Conservation (phyloP, 2,113 vertebrate genomes). For the Xiphias gladius region DNA sequence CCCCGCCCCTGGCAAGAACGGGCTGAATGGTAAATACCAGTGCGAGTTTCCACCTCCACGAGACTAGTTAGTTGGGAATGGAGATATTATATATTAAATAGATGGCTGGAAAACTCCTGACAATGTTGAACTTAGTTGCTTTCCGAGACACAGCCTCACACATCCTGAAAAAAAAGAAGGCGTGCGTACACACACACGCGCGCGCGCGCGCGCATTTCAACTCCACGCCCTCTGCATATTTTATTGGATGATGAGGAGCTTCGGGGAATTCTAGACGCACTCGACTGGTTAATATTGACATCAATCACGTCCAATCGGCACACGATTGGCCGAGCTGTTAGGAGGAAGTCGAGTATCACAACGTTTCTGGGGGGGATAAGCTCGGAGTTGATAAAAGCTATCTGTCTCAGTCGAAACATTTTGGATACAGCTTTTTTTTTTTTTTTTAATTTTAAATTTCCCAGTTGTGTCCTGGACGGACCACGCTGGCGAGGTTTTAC, state of each 20-base stretch:
- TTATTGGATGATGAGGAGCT: conserved; percentile 53
- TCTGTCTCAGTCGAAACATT: conserved; percentile 53
- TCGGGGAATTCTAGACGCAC: not conserved
- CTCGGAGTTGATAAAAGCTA: conserved; percentile 73
- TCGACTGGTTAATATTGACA: conserved; percentile 63
- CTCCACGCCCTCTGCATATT: conserved; percentile 52
- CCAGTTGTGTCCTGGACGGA: conserved; percentile 37
- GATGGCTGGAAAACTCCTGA: not conserved
- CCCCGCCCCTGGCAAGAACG: conserved; percentile 27
- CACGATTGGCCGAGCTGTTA: conserved; percentile 66
- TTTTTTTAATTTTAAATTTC: not conserved
- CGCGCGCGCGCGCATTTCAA: not conserved
- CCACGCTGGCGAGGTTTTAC: conserved; percentile 43
- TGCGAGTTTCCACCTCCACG: not conserved
- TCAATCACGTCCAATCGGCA: conserved; percentile 57
- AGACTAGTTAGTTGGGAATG: not conserved
- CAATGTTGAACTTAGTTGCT: not conserved
- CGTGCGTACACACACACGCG: conserved; percentile 4
- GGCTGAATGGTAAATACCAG: not conserved
- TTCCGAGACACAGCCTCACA: conserved; percentile 3
- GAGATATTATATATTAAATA: not conserved
- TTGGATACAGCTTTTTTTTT: conserved; percentile 22
- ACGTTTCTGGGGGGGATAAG: conserved; percentile 60
- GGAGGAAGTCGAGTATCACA: conserved; percentile 82
- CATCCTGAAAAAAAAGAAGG: conserved; percentile 5